Evolutionary conservation across 2,797 vertebrate genomes (phyloP).

Genomic region (Leucoraja ocellata): DNA sequence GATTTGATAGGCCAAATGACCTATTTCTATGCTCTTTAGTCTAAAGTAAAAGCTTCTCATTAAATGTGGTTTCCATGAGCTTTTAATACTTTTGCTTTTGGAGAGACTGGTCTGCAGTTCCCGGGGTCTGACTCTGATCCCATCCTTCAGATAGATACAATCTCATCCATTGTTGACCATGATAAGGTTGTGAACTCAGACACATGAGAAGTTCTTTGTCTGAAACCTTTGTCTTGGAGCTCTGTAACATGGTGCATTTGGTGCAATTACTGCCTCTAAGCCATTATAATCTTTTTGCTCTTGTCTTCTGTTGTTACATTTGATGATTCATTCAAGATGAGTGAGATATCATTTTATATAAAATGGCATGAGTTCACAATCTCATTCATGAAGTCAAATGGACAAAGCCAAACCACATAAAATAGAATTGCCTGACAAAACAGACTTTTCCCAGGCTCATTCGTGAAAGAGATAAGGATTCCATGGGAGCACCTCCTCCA

Average conservation of each 20-base stretch:
- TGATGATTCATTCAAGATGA: constrained; percentile 20
- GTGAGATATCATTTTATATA: neutral
- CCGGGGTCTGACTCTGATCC: constrained; percentile 13
- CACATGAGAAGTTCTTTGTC: neutral
- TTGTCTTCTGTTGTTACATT: neutral
- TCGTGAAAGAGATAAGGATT: neutral
- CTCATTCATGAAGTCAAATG: neutral
- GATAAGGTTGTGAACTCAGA: neutral
- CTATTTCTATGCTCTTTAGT: no score
- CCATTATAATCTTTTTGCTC: constrained; percentile 10
- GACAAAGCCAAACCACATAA: neutral
- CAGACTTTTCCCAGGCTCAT: neutral
- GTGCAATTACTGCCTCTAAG: neutral
- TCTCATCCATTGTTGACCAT: neutral
- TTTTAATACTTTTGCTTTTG: neutral
- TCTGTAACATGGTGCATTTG: neutral
- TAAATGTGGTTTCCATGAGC: constrained; percentile 11
- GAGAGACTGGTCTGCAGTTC: neutral
- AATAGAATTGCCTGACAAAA: neutral
- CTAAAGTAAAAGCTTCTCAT: constrained; percentile 17
- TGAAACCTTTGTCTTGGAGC: neutral
- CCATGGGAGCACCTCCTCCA: neutral
- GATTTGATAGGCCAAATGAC: no score
- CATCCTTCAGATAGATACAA: neutral
- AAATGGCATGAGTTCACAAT: constrained; percentile 24